Evolutionary conservation across 2,113 vertebrate genomes (phyloP).

Genomic region (Grantiella picta): DNA sequence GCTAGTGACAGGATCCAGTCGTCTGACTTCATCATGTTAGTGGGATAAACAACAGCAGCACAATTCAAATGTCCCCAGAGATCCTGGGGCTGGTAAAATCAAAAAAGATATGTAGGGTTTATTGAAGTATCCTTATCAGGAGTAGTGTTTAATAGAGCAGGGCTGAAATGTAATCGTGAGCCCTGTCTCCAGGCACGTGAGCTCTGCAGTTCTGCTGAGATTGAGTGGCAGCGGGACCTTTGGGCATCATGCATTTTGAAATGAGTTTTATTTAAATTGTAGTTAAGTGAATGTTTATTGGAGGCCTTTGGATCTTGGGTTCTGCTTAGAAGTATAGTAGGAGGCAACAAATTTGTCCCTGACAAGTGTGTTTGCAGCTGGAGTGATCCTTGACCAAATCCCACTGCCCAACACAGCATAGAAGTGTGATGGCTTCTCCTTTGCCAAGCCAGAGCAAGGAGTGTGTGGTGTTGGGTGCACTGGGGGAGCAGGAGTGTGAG

Average conservation of each 20-base stretch:
- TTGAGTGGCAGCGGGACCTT: not conserved
- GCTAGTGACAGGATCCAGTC: not conserved
- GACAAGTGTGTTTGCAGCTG: not conserved
- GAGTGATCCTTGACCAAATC: not conserved
- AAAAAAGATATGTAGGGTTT: not conserved
- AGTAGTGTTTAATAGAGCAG: not conserved
- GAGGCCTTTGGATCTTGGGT: not conserved
- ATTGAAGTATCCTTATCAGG: not conserved
- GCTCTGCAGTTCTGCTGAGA: not conserved
- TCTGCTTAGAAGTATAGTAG: not conserved
- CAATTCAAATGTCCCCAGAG: not conserved
- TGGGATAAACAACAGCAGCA: not conserved
- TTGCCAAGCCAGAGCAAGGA: not conserved
- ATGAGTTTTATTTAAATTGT: not conserved
- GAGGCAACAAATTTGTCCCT: not conserved
- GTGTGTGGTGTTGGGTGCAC: fast-evolving
- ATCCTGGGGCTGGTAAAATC: not conserved
- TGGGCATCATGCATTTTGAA: not conserved
- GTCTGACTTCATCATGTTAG: not conserved
- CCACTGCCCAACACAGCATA: not conserved
- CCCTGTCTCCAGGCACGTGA: not conserved
- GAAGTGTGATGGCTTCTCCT: not conserved
- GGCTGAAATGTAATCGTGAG: not conserved
- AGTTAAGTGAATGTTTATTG: not conserved
- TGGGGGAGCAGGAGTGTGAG: not conserved